Percentiles rank a stretch among this genome's conserved stretches.
Evolutionary conservation across 1,140 invertebrate species (phyloP).

Genomic region (Sesamia nonagrioides): DNA sequence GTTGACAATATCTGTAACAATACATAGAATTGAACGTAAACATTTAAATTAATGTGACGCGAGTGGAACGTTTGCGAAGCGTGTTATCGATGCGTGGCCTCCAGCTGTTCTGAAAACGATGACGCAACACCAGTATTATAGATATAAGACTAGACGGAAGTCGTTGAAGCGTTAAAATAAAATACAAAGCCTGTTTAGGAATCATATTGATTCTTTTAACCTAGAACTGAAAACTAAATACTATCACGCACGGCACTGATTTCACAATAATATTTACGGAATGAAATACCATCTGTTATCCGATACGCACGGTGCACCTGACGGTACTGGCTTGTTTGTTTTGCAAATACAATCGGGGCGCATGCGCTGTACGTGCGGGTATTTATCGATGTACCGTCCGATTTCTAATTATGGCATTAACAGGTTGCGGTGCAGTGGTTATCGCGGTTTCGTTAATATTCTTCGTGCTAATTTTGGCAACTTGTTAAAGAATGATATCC

Average conservation of each 20-base stretch:
- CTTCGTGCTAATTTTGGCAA: slow-evolving; percentile 22
- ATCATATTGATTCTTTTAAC: slow-evolving; percentile 26
- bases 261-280: slow-evolving; percentile 47
- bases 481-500: slow-evolving; percentile 12
- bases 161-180: slow-evolving; percentile 31
- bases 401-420: slow-evolving; percentile 58
- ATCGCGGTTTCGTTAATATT: slow-evolving; percentile 38
- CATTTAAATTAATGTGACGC: slow-evolving; percentile 3
- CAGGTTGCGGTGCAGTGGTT: slow-evolving; percentile 44
- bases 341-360: slow-evolving; percentile 53
- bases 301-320: slow-evolving; percentile 39
- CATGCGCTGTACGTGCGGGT: slow-evolving; percentile 65
- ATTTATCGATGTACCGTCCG: slow-evolving; percentile 51
- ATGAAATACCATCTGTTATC: slow-evolving; percentile 31
- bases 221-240: neutral
- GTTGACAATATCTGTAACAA: slow-evolving; percentile 26
- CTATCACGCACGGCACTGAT: slow-evolving; percentile 8
- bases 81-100: slow-evolving; percentile 55
- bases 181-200: slow-evolving; percentile 9
- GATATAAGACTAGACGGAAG: slow-evolving; percentile 38
- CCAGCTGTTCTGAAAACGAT: slow-evolving; percentile 51
- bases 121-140: slow-evolving; percentile 48
- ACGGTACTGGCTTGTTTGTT: slow-evolving; percentile 47
- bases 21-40: slow-evolving; percentile 33
- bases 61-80: slow-evolving; percentile 23